These are phyloP conservation scores for Hydroisotoma schaefferi DNA, from an alignment of 2,888 invertebrate species.

Conservation along the genomic window DNA sequence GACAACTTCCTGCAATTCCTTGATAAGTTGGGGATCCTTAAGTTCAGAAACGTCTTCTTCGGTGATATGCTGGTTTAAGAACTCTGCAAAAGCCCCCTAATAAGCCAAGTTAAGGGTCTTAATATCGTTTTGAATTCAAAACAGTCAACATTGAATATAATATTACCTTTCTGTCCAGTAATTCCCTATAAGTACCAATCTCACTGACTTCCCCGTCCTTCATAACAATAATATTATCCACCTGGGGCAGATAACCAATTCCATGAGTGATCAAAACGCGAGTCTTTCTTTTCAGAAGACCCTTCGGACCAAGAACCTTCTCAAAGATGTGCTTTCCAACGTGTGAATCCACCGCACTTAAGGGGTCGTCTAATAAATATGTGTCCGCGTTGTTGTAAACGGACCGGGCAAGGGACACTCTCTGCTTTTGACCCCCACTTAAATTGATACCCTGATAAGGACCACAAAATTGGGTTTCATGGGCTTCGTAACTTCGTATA, in stretches of 20 bases:
- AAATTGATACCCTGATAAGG: slow-evolving; percentile 75
- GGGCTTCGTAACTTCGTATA: too few relatives aligned
- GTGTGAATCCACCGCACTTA: slow-evolving; percentile 59
- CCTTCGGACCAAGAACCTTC: slow-evolving; percentile 56
- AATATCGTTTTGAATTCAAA: neutral
- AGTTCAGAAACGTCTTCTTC: slow-evolving; percentile 50
- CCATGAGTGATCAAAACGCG: slow-evolving; percentile 93
- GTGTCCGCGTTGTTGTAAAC: slow-evolving; percentile 52
- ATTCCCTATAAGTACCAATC: slow-evolving; percentile 55
- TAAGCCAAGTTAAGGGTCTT: too few relatives aligned
- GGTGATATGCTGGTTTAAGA: slow-evolving; percentile 62
- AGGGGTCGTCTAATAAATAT: slow-evolving; percentile 60
- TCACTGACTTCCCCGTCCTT: slow-evolving; percentile 55
- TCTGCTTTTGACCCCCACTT: slow-evolving; percentile 60
- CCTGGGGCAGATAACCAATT: slow-evolving; percentile 84
- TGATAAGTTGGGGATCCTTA: slow-evolving; percentile 39
- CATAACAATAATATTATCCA: slow-evolving; percentile 57
- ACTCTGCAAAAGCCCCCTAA: slow-evolving; percentile 66
- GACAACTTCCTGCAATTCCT: slow-evolving; percentile 35
- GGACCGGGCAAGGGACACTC: slow-evolving; percentile 29
- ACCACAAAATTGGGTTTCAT: too few relatives aligned
- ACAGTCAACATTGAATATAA: slow-evolving; percentile 32
- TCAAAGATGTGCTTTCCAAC: slow-evolving; percentile 62
- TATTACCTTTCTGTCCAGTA: slow-evolving; percentile 54
- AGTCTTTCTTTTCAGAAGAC: slow-evolving; percentile 58